Conservation (phyloP, 2,797 vertebrate genomes). For the Myiotriccus ornatus region DNA sequence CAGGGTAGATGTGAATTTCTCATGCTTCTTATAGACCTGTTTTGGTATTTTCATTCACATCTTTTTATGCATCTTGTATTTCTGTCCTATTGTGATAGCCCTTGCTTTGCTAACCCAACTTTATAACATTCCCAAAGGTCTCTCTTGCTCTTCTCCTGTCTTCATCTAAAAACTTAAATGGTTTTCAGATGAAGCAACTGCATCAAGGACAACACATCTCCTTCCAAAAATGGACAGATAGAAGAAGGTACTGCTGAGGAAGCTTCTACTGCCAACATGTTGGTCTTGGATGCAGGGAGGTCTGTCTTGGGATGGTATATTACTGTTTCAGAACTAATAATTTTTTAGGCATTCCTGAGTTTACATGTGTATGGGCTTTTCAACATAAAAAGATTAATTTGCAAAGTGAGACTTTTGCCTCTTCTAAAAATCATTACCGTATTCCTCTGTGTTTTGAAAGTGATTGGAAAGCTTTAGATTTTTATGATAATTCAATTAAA, state of each 20-base stretch:
- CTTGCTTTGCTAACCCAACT: not conserved
- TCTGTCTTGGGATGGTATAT: not conserved
- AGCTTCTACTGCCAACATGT: accelerated
- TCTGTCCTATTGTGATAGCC: not conserved
- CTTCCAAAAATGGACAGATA: not conserved
- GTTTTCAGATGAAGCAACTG: not conserved
- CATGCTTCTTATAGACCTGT: not conserved
- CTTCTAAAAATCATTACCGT: not conserved
- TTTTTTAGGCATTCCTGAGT: not conserved
- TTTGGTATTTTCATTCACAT: not conserved
- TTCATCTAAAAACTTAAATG: not conserved
- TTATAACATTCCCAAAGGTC: not conserved
- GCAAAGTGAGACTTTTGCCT: not conserved
- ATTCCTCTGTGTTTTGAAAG: not conserved
- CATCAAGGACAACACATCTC: not conserved
- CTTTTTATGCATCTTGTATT: not conserved
- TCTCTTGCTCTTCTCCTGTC: not conserved
- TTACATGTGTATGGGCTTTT: not conserved
- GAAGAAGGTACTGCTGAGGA: not conserved
- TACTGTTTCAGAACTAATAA: not conserved
- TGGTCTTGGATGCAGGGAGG: not conserved
- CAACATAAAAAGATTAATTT: not conserved
- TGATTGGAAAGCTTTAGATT: not conserved
- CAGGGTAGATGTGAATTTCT: not conserved
- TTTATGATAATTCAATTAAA: not conserved